Evolutionary conservation across 2,797 vertebrate genomes (phyloP).

Genomic region (Etheostoma nigrum): DNA sequence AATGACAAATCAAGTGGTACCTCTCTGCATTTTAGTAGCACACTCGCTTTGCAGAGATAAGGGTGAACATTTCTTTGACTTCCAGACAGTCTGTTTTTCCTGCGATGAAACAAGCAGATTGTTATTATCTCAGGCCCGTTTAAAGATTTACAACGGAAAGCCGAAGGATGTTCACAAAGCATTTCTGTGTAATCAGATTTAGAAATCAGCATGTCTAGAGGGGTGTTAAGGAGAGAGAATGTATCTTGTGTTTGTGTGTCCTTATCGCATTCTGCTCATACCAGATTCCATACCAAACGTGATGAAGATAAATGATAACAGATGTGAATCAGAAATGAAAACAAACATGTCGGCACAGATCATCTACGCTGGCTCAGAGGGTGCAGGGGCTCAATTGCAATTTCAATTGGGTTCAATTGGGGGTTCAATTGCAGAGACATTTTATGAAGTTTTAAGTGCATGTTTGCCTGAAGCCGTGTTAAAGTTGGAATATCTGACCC

Average conservation of each 20-base stretch:
- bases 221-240: conserved; percentile 23
- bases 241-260: conserved; percentile 35
- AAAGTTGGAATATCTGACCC: conserved; percentile 41
- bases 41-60: conserved; percentile 19
- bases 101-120: conserved; percentile 54
- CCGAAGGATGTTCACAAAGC: conserved; percentile 45
- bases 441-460: conserved; percentile 45
- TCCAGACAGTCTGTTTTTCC: conserved; percentile 42
- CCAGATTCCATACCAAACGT: conserved; percentile 27
- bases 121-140: conserved; percentile 34
- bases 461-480: conserved; percentile 30
- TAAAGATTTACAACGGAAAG: conserved; percentile 46
- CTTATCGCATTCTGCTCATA: conserved; percentile 45
- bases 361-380: neutral
- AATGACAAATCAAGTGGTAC: conserved; percentile 4
- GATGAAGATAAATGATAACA: conserved; percentile 36
- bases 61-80: conserved; percentile 40
- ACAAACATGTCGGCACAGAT: conserved; percentile 37
- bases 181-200: conserved; percentile 57
- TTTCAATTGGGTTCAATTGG: too few relatives aligned
- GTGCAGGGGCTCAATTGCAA: neutral
- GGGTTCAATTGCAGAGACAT: conserved; percentile 14
- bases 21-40: conserved; percentile 15
- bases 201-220: conserved; percentile 41
- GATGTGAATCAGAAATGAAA: conserved; percentile 21